Evolutionary conservation across 2,888 invertebrate species (phyloP).

Genomic region (Drosophila kambysellisi): DNA sequence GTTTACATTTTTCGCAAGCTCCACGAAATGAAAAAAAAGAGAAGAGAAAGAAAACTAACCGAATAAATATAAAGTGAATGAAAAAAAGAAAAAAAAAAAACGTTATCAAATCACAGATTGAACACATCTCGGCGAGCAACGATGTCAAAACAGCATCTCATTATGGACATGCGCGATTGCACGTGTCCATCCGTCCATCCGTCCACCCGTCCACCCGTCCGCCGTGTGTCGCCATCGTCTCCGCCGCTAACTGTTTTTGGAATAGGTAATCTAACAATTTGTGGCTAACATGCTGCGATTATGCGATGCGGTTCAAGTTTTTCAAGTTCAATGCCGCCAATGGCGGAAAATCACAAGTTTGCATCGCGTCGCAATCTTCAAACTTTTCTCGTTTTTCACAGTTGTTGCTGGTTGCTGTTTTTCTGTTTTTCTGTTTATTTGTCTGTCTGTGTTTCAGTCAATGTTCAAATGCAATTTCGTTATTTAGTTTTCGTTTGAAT

Average conservation of each 20-base stretch:
- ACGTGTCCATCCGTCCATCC: not conserved
- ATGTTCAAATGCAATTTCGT: conserved; percentile 76
- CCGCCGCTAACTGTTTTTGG: conserved; percentile 9
- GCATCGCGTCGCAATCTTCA: conserved; percentile 34
- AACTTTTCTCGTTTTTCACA: conserved; percentile 26
- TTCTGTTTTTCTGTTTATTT: conserved; percentile 12
- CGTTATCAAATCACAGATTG: conserved; percentile 70
- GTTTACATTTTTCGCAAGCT: conserved; percentile 77
- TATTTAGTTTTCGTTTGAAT: conserved; percentile 64
- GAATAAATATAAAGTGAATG: conserved; percentile 3
- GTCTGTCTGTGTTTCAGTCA: conserved; percentile 7
- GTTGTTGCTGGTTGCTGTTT: conserved; percentile 15
- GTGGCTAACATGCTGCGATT: conserved; percentile 9
- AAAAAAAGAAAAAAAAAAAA: conserved; percentile 33
- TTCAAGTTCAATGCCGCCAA: conserved; percentile 79
- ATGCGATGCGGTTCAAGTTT: conserved; percentile 53
- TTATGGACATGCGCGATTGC: conserved; percentile 49
- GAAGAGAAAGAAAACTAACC: conserved; percentile 2
- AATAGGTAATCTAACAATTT: not conserved
- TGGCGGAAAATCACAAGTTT: conserved; percentile 66
- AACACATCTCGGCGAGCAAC: conserved; percentile 42
- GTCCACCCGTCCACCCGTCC: not conserved
- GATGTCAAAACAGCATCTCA: conserved; percentile 72
- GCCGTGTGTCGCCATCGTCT: not conserved
- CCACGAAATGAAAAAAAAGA: conserved; percentile 14